Conservation (phyloP, 2,888 invertebrate species). For the Acanthopleura granulata region DNA sequence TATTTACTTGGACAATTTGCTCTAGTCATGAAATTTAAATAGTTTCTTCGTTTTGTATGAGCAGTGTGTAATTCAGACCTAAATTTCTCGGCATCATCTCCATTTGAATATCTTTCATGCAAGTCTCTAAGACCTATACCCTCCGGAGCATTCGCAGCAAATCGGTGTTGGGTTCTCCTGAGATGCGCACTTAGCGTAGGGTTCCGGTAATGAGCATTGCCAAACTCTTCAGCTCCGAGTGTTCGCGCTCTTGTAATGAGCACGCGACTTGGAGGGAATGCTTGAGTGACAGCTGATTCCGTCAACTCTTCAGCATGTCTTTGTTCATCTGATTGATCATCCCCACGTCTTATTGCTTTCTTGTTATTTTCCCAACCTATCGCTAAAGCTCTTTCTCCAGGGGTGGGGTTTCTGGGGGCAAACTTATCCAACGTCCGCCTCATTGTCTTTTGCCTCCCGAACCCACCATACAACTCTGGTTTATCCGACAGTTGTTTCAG, state of each 20-base stretch:
- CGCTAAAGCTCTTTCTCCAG: background rate
- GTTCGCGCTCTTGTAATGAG: background rate
- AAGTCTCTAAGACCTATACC: too few species aligned
- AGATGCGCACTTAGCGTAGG: too few species aligned
- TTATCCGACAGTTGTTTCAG: background rate
- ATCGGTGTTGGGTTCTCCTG: too few species aligned
- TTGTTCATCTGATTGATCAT: background rate
- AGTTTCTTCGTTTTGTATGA: too few species aligned
- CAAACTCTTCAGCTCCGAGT: too few species aligned
- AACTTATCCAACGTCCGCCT: background rate
- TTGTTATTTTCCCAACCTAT: background rate
- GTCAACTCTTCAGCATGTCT: background rate
- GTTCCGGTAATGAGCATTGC: too few species aligned
- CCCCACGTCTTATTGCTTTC: background rate
- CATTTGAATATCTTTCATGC: too few species aligned
- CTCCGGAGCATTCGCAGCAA: too few species aligned
- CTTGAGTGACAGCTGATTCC: background rate
- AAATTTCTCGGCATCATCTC: too few species aligned
- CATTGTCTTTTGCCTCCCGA: background rate
- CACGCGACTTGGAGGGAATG: background rate
- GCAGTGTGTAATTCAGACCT: too few species aligned
- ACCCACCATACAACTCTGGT: background rate
- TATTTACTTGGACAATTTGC: too few species aligned
- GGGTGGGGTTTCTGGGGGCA: background rate
- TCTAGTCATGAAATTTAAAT: too few species aligned